Evolutionary conservation across 2,888 invertebrate genomes (phyloP).

Genomic region (Agrenia bidenticulata): DNA sequence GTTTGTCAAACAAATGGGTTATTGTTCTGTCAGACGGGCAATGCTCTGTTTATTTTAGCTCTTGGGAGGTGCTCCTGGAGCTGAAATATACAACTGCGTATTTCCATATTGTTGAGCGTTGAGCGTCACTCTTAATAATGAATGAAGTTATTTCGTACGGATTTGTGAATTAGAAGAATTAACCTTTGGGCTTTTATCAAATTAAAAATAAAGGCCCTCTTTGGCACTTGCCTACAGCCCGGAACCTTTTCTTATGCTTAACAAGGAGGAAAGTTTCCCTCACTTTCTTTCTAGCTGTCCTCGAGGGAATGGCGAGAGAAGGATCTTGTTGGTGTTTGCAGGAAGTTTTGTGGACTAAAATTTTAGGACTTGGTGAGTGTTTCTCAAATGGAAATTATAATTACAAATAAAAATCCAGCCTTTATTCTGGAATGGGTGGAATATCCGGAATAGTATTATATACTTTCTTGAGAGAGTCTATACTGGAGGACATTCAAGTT

Average conservation of each 20-base stretch:
- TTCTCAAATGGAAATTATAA: constrained; percentile 18
- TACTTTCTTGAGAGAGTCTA: neutral
- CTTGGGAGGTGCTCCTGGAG: too few relatives aligned
- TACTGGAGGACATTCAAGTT: neutral
- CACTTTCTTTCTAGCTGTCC: neutral
- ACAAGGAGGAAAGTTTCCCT: constrained; percentile 3
- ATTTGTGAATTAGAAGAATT: constrained; percentile 16
- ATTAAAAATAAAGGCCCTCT: neutral
- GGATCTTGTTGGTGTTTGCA: constrained; percentile 15
- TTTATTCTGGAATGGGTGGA: too few relatives aligned
- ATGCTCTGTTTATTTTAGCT: too few relatives aligned
- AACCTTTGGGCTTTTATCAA: constrained; percentile 4
- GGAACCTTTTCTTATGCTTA: too few relatives aligned
- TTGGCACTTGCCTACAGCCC: neutral
- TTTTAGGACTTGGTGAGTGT: neutral
- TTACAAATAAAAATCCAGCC: constrained; percentile 16
- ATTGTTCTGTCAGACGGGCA: too few relatives aligned
- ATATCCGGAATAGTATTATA: too few relatives aligned
- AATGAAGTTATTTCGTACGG: neutral
- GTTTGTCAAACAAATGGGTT: too few relatives aligned
- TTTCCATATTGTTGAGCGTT: too few relatives aligned
- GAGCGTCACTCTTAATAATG: too few relatives aligned
- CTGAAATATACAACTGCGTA: too few relatives aligned
- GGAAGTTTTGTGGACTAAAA: constrained; percentile 6
- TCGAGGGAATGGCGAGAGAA: neutral